These are phyloP conservation scores for Limnephilus rhombicus DNA, from an alignment of 2,888 invertebrate genomes.

Conservation along the genomic window DNA sequence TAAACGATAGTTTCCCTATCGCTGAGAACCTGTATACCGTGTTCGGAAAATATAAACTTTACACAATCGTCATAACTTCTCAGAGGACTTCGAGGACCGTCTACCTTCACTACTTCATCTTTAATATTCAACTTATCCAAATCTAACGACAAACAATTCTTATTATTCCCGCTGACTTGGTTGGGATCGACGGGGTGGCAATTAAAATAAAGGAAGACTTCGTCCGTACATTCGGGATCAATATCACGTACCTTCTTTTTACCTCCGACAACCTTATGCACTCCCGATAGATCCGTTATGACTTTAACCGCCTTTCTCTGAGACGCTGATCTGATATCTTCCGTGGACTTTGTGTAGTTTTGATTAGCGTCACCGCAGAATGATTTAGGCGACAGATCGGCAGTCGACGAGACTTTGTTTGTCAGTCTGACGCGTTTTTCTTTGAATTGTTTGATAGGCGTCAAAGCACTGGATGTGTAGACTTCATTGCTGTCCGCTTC, in stretches of 20 bases:
- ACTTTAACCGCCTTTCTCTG: conserved; percentile 89
- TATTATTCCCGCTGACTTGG: neutral
- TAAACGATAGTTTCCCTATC: conserved; percentile 86
- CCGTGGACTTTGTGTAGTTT: conserved; percentile 65
- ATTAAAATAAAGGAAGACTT: conserved; percentile 70
- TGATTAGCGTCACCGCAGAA: conserved; percentile 70
- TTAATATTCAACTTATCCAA: conserved; percentile 76
- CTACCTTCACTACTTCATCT: conserved; percentile 69
- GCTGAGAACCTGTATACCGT: conserved; percentile 88
- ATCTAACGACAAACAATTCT: conserved; percentile 71
- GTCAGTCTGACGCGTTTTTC: conserved; percentile 65
- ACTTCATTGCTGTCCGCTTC: conserved; percentile 72
- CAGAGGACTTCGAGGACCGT: conserved; percentile 62
- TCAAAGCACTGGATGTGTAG: conserved; percentile 67
- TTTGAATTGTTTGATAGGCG: conserved; percentile 66
- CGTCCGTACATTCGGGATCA: conserved; percentile 68
- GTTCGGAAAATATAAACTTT: conserved; percentile 85
- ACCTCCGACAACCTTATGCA: conserved; percentile 72
- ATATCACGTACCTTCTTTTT: conserved; percentile 71
- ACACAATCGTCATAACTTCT: conserved; percentile 80
- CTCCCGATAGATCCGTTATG: conserved; percentile 76
- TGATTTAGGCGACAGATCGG: conserved; percentile 73
- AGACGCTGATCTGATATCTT: conserved; percentile 71
- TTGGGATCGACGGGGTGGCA: conserved; percentile 68
- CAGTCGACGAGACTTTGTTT: conserved; percentile 62